These are phyloP conservation scores for Cercopithecus mona DNA, from an alignment of 2,113 vertebrate species.

Conservation along the genomic window DNA sequence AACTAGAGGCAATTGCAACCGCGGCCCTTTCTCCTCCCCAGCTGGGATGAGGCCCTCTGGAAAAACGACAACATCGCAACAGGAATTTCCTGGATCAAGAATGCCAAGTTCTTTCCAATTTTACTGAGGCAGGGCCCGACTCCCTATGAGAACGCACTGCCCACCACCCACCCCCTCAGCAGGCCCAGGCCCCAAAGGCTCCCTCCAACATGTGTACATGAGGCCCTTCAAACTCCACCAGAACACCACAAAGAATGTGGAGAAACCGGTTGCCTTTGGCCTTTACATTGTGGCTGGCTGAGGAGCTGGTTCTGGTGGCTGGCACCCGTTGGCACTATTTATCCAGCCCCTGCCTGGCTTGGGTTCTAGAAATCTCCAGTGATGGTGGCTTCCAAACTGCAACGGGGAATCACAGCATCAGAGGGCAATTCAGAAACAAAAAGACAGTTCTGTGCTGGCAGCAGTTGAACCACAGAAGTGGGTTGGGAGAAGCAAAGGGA, in stretches of 20 bases:
- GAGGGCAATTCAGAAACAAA: background rate
- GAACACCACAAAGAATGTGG: conserved; percentile 13
- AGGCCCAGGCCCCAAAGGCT: background rate
- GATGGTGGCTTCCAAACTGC: background rate
- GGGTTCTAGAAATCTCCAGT: background rate
- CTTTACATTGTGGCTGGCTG: background rate
- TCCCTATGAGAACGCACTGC: background rate
- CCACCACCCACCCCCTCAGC: background rate
- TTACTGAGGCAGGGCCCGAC: background rate
- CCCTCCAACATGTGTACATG: background rate
- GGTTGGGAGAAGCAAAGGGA: background rate
- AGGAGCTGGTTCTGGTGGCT: background rate
- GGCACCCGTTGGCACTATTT: background rate
- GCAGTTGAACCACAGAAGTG: background rate
- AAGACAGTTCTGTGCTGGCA: background rate
- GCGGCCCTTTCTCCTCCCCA: background rate
- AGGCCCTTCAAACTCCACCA: background rate
- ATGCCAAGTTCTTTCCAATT: background rate
- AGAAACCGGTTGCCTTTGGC: conserved; percentile 15
- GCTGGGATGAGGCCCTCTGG: background rate
- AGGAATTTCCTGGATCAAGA: conserved; percentile 59
- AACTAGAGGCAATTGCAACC: background rate
- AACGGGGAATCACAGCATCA: background rate
- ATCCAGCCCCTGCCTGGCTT: background rate
- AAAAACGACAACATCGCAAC: background rate